Base-by-base conservation (phyloP, 1,140 invertebrate genomes). In the Spodoptera frugiperda region DNA sequence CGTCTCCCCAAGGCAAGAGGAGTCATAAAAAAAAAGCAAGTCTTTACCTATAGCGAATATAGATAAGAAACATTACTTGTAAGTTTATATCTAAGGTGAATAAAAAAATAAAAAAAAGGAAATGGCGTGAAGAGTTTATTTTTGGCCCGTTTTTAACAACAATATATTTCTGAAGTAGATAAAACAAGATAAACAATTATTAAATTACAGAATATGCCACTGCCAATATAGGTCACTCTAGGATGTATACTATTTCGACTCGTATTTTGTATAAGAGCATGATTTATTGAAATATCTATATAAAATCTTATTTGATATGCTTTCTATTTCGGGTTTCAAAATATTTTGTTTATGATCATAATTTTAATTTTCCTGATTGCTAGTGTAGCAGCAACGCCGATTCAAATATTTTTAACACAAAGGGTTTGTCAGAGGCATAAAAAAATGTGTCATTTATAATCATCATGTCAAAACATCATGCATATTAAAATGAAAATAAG, bases 61-160 rank as follows among this genome's bases (percentile, higher is more conserved):
- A 25, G 25, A 25, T 25, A 25, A 25, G 25, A 25, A 25, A 25
- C 25, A 25, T 2, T 25, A 0, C n/a, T 25, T 1, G 5, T 25
- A 0, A 2, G 3, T 3, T 3, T 25, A 25, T 25, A 25, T 25
- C 25, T 25, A 25, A 25, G 25, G 25, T 25, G 25, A 4, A 25
- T 25, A 25, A 19, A 61, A 53, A 80, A 78, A n/a, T n/a, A n/a
- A 59, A 78, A 81, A 78, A 75, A 61, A 78, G 48, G 55, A 48
- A 68, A 68, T 82, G 87, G 80, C 88, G 91, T 92, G 91, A 92
- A 92, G 91, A 92, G 91, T 92, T 92, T 92, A 87, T 87, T 91
- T 87, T 90, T 87, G 88, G 88, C 84, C 84, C 82, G 83, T 87
- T 85, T 87, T 84, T 77, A 85, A 88, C 80, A 90, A 84, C 75